A percentile compares a stretch with the other conserved stretches of the same genome.
Conservation (phyloP, 1,140 invertebrate species). For the Popillia japonica region DNA sequence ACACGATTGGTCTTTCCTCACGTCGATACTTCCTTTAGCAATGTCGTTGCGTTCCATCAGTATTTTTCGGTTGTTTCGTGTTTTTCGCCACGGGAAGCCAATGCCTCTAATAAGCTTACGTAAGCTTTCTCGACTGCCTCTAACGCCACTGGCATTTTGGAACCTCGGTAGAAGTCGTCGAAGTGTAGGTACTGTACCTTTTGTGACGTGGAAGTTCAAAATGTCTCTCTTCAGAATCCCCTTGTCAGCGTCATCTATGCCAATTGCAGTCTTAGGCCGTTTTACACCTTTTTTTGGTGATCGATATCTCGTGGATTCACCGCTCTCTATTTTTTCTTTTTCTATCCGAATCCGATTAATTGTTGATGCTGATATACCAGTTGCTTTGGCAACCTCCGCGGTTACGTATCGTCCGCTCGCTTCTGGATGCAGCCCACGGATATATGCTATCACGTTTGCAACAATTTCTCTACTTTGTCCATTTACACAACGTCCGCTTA, state of each 20-base stretch:
- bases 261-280: not conserved
- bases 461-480: too few relatives aligned
- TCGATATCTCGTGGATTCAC: not conserved
- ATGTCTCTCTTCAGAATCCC: not conserved
- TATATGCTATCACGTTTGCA: too few relatives aligned
- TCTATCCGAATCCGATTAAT: not conserved
- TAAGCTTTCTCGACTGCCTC: not conserved
- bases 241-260: not conserved
- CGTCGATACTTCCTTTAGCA: not conserved
- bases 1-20: not conserved
- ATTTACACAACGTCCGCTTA: too few relatives aligned
- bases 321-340: not conserved
- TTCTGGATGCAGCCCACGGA: too few relatives aligned
- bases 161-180: not conserved
- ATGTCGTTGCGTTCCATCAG: not conserved
- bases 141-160: not conserved
- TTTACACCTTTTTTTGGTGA: not conserved
- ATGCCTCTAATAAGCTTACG: not conserved
- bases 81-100: not conserved
- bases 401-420: too few relatives aligned
- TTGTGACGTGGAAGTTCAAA: not conserved
- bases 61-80: not conserved
- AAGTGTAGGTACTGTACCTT: not conserved
- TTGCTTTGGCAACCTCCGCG: not conserved
- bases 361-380: too few relatives aligned